Evolutionary conservation across 2,888 invertebrate genomes (phyloP).

Genomic region (Hypomecis punctinalis): DNA sequence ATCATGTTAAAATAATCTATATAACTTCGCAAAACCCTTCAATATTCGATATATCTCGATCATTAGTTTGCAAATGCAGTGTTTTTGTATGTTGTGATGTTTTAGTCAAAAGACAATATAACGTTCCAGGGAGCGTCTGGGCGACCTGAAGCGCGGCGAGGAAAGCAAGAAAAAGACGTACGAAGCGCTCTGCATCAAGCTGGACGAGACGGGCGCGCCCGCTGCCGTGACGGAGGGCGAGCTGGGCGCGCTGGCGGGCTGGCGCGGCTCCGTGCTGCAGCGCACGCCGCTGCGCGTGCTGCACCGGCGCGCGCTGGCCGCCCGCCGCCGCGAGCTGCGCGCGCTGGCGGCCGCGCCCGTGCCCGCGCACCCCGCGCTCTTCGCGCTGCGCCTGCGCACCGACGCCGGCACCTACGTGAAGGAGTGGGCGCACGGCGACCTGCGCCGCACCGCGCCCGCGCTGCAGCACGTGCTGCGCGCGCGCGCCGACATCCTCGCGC

Average conservation of each 20-base stretch:
- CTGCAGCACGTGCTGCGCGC: constrained; percentile 88
- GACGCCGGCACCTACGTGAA: constrained; percentile 99
- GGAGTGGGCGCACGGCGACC: constrained; percentile 98
- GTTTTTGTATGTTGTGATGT: no score
- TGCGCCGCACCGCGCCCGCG: constrained; percentile 93
- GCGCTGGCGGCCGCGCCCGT: constrained; percentile 84
- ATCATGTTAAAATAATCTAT: no score
- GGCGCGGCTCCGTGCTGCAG: constrained; percentile 86
- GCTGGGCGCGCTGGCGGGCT: constrained; percentile 42
- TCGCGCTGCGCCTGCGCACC: constrained; percentile 89
- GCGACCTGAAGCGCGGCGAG: constrained; percentile 93
- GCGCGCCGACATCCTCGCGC: constrained; percentile 93
- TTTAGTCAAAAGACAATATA: no score
- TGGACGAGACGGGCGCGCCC: constrained; percentile 57
- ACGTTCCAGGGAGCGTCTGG: constrained; percentile 86
- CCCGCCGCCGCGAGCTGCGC: constrained; percentile 86
- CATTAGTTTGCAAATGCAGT: no score
- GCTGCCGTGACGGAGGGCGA: constrained; percentile 7
- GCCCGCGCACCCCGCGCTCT: constrained; percentile 79
- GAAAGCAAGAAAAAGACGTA: constrained; percentile 95
- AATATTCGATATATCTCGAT: no score
- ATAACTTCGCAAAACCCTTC: no score
- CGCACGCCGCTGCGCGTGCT: constrained; percentile 96
- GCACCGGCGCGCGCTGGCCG: constrained; percentile 91
- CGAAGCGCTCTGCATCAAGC: constrained; percentile 89